These are phyloP conservation scores for Caretta caretta DNA, from an alignment of 2,113 vertebrate genomes.

Conservation along the genomic window DNA sequence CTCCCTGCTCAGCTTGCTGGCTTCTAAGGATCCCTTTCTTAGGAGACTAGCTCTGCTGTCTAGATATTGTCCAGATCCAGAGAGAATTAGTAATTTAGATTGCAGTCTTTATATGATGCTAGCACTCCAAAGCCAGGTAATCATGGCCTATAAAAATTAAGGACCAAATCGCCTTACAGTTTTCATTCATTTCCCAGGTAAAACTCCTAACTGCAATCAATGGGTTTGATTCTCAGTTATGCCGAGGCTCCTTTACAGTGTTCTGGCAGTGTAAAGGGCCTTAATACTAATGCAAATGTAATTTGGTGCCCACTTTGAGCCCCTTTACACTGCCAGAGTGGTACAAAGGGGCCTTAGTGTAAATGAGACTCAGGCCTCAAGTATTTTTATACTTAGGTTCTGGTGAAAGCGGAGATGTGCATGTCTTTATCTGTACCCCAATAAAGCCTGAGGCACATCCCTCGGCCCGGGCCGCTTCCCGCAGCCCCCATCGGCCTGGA, in stretches of 20 bases:
- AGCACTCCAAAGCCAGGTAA: neutral
- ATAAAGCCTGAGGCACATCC: neutral
- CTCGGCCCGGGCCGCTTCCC: no score
- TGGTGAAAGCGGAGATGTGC: neutral
- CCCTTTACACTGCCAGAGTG: neutral
- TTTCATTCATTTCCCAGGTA: neutral
- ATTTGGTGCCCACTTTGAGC: neutral
- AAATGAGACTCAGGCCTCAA: neutral
- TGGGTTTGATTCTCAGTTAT: neutral
- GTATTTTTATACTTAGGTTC: neutral
- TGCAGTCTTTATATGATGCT: neutral
- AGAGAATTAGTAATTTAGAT: neutral
- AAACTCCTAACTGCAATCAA: neutral
- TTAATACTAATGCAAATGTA: neutral
- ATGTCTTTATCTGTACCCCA: neutral
- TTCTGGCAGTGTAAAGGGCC: neutral
- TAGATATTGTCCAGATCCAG: neutral
- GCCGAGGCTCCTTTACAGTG: neutral
- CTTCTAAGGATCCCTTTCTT: neutral
- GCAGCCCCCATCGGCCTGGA: no score
- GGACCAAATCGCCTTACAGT: neutral
- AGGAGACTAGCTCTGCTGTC: neutral
- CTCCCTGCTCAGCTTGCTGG: neutral
- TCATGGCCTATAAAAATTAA: neutral
- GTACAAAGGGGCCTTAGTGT: neutral